Evolutionary conservation across 2,797 vertebrate species (phyloP).

Genomic region (Mormyrus proboscirostris): DNA sequence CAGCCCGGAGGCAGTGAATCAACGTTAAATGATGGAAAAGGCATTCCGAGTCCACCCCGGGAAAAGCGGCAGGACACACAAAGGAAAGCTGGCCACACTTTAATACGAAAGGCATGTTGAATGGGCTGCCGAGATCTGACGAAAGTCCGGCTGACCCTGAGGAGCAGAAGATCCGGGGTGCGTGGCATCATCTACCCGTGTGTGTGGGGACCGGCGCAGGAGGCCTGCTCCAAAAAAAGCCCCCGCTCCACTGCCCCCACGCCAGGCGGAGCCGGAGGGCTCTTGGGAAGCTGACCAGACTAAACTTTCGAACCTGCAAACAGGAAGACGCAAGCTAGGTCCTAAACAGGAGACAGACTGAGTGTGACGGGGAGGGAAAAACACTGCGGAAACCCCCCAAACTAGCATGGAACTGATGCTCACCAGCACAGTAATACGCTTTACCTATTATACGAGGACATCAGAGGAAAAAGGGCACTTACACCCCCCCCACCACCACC

Average conservation of each 20-base stretch:
- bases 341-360: constrained; percentile 12
- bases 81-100: not conserved
- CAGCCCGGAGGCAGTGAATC: not conserved
- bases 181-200: not conserved
- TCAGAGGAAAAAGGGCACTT: not conserved
- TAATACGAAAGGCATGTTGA: not conserved
- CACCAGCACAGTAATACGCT: not conserved
- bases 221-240: not conserved
- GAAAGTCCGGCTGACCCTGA: not conserved
- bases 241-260: too few species aligned
- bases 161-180: not conserved
- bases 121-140: not conserved
- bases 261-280: not conserved
- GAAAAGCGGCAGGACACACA: not conserved
- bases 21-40: not conserved
- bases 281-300: not conserved
- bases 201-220: not conserved
- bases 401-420: not conserved
- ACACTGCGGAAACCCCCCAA: not conserved
- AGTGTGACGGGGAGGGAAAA: not conserved
- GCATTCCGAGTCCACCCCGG: not conserved
- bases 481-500: not conserved
- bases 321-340: not conserved
- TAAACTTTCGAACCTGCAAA: constrained; percentile 3
- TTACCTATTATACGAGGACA: not conserved